These are phyloP conservation scores for Rhea americana DNA, from an alignment of 2,113 vertebrate genomes.

Conservation along the genomic window DNA sequence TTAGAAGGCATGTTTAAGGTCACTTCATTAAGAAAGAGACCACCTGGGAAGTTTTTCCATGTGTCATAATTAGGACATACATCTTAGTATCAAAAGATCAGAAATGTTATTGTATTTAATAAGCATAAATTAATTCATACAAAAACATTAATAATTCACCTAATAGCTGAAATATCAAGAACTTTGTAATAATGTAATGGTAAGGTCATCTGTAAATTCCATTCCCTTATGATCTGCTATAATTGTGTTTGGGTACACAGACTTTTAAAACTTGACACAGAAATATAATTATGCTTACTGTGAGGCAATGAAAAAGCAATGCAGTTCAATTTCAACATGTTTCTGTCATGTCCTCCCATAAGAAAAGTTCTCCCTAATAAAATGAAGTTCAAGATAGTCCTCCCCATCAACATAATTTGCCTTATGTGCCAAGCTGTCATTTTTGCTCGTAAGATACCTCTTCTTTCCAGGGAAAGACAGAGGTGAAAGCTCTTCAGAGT, in stretches of 20 bases:
- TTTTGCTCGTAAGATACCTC: neutral
- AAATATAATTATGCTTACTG: neutral
- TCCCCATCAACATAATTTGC: neutral
- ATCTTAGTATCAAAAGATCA: neutral
- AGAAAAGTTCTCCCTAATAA: neutral
- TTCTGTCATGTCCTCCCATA: neutral
- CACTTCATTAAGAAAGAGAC: neutral
- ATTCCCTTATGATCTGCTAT: neutral
- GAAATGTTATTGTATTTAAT: neutral
- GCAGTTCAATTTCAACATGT: accelerated
- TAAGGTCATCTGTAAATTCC: neutral
- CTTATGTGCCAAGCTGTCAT: neutral
- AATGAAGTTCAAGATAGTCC: neutral
- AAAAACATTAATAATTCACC: neutral
- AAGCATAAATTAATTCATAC: neutral
- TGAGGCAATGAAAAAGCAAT: neutral
- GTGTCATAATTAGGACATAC: neutral
- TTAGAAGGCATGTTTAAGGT: neutral
- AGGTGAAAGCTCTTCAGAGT: neutral
- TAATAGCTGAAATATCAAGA: neutral
- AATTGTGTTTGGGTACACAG: neutral
- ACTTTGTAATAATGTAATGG: neutral
- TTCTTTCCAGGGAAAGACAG: neutral
- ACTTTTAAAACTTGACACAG: neutral
- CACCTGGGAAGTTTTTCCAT: neutral